Percentiles rank a stretch among this genome's conserved stretches.
phyloP scores from a whole-genome alignment of 2,113 vertebrate species.

The Phodopus roborovskii region DNA sequence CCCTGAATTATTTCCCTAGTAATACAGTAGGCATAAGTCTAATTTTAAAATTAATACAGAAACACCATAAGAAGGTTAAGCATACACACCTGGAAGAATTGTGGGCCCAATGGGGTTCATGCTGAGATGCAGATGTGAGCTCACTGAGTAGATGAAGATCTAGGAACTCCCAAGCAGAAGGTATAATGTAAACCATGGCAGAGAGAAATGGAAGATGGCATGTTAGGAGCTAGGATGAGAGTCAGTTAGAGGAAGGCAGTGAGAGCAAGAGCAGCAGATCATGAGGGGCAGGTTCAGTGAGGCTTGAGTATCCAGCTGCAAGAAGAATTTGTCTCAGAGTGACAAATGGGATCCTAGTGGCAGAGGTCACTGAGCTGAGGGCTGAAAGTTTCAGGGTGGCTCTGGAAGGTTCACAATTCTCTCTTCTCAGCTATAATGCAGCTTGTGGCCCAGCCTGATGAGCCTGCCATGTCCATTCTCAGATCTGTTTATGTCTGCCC shows the following conservation, averaged over 20 bases:
- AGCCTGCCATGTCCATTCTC: fast-evolving
- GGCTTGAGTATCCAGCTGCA: neutral
- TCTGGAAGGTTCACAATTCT: neutral
- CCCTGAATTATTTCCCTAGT: neutral
- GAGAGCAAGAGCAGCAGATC: neutral
- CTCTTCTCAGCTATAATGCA: neutral
- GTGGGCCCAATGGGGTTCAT: neutral
- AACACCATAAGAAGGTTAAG: neutral
- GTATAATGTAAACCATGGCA: neutral
- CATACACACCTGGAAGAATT: neutral
- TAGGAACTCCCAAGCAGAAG: neutral
- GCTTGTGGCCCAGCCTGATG: neutral
- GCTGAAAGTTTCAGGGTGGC: neutral
- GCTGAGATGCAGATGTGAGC: neutral
- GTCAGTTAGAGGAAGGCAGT: neutral
- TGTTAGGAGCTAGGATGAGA: fast-evolving
- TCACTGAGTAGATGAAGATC: neutral
- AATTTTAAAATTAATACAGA: neutral
- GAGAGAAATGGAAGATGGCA: neutral
- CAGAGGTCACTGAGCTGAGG: neutral
- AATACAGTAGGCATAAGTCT: neutral
- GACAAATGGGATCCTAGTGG: neutral
- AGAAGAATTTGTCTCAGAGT: neutral
- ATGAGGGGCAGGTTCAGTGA: fast-evolving
- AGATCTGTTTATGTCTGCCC: neutral